Percentiles rank a stretch among this genome's conserved stretches.
These are phyloP conservation scores for Mimas tiliae DNA, from an alignment of 2,888 invertebrate genomes.

Conservation along the genomic window DNA sequence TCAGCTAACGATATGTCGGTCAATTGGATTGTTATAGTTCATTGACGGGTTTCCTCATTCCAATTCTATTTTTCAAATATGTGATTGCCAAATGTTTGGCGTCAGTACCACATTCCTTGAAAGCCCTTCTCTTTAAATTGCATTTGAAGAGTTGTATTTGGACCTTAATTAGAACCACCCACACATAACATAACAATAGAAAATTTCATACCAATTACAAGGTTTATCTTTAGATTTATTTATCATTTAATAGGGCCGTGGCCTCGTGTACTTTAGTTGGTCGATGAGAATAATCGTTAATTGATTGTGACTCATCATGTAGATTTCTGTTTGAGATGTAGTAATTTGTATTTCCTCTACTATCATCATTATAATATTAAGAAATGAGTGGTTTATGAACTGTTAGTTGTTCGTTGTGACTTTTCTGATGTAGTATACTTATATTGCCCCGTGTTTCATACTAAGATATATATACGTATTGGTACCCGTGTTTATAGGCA, in stretches of 20 bases:
- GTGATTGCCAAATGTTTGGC: slow-evolving; percentile 42
- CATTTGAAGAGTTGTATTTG: neutral
- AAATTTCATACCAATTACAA: slow-evolving; percentile 2
- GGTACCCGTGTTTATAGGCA: too few relatives aligned
- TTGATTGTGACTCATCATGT: neutral
- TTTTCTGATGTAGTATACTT: neutral
- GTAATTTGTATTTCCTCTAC: neutral
- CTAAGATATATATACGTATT: neutral
- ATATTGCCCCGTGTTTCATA: neutral
- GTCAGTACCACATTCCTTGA: slow-evolving; percentile 29
- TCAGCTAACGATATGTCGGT: slow-evolving; percentile 20
- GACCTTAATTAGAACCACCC: slow-evolving; percentile 15
- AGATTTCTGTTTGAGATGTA: neutral
- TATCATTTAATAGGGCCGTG: slow-evolving; percentile 2
- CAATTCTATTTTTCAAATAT: slow-evolving; percentile 36
- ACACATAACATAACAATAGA: slow-evolving; percentile 13
- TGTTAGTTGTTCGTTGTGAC: too few relatives aligned
- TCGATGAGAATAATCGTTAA: slow-evolving; percentile 9
- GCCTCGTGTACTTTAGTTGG: slow-evolving; percentile 4
- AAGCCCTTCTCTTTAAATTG: neutral
- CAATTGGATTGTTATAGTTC: slow-evolving; percentile 31
- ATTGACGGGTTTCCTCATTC: slow-evolving; percentile 40
- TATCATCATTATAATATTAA: neutral
- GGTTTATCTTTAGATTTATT: slow-evolving; percentile 17
- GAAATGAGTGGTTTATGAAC: neutral